Base-by-base conservation (phyloP, 2,797 vertebrate species). In the Buphagus erythrorhynchus region DNA sequence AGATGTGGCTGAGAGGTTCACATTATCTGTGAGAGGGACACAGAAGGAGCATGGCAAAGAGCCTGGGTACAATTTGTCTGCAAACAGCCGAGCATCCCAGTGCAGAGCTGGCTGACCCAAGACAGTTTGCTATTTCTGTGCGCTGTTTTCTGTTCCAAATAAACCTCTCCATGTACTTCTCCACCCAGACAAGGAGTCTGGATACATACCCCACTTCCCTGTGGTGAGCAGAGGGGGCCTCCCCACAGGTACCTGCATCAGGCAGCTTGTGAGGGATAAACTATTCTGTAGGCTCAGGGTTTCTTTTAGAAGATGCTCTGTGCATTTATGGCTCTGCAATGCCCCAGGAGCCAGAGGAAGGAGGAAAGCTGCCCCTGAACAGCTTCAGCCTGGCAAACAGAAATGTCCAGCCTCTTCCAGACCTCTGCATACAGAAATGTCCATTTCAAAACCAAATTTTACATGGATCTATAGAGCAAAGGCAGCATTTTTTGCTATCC, bases 311-410 rank as follows among this genome's bases (percentile, higher is more conserved):
- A 77, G 35, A 51, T 58, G n/a, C 17, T 85, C 14, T 61, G 33
- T 49, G 36, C 24, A n/a, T 61, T 45, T 0, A 0, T 10, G 42
- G 40, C 22, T 74, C 36, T 36, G 15, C 0, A 0, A 19, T 65
- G 59, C 26, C 54, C 35, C 9, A 18, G 61, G 29, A 88, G 61
- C 25, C 52, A n/a, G 54, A 40, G 36, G 48, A 77, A 63, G 28
- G 4, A 74, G 57, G 21, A 52, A 86, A 49, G 31, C 24, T 92
- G 62, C 11, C 73, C 36, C 62, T 48, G 26, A 9, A 77, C 57
- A 57, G 31, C 48, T 71, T 42, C 81, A 74, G 48, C 5, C 65
- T 51, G 52, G 20, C 25, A 49, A 83, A 77, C 11, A 67, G 52
- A 84, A 59, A 61, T 42, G 67, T 81, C 31, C 45, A 61, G 71